Evolutionary conservation across 2,797 vertebrate genomes (phyloP).

Genomic region (Pantherophis vulpinus): DNA sequence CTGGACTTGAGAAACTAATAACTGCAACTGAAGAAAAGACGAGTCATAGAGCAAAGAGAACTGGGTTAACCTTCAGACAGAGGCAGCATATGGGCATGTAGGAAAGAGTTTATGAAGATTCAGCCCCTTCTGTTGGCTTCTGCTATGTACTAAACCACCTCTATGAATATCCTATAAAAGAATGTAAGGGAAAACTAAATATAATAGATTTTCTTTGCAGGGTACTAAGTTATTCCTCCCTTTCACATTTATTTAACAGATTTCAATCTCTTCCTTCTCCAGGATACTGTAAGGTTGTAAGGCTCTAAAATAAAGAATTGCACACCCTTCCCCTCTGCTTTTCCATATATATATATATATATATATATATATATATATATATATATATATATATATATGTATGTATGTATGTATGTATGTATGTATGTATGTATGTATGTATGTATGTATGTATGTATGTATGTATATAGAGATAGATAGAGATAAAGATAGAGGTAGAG

Average conservation of each 20-base stretch:
- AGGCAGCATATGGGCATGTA: too few relatives aligned
- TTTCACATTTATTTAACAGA: not conserved
- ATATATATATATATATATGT: rapidly evolving
- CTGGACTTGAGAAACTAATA: not conserved
- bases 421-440: too few relatives aligned
- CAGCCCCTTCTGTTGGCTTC: not conserved
- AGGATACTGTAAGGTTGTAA: not conserved
- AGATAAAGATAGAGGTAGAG: rapidly evolving
- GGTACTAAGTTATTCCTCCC: not conserved
- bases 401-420: too few relatives aligned
- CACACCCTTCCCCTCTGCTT: not conserved
- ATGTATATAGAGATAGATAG: too few relatives aligned
- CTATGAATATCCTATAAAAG: not conserved
- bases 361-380: too few relatives aligned
- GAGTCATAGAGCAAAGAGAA: not conserved
- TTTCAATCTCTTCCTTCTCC: not conserved
- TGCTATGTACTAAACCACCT: not conserved
- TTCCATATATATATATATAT: too few relatives aligned
- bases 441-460: too few relatives aligned
- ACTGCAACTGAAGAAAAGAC: not conserved
- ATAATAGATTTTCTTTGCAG: not conserved
- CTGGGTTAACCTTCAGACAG: not conserved
- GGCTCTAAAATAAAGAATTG: not conserved
- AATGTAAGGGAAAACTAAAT: not conserved
- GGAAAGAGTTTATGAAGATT: not conserved